These are phyloP conservation scores for Dolichopus griseipennis DNA, from an alignment of 2,888 invertebrate species.

Conservation along the genomic window DNA sequence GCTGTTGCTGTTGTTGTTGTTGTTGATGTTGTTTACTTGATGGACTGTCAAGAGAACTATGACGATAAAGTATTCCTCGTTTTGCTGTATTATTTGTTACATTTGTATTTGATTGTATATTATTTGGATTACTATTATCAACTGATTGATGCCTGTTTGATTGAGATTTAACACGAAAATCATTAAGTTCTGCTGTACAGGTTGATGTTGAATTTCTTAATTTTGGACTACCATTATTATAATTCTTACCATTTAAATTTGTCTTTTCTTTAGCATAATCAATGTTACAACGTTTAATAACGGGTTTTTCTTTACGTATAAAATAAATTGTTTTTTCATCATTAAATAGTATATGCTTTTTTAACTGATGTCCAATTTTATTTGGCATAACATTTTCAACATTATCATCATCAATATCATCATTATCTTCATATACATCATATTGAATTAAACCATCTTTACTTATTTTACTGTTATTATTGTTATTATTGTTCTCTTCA, in stretches of 20 bases:
- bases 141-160: constrained; percentile 16
- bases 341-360: constrained; percentile 40
- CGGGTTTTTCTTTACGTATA: constrained; percentile 40
- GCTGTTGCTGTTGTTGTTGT: constrained; percentile 17
- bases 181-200: constrained; percentile 10
- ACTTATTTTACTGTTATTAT: constrained; percentile 13
- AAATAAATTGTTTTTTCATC: constrained; percentile 42
- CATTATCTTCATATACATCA: not conserved
- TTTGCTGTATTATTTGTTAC: constrained; percentile 14
- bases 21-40: constrained; percentile 16
- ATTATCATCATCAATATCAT: constrained; percentile 10
- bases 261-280: constrained; percentile 2
- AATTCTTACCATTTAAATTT: constrained; percentile 12
- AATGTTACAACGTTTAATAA: constrained; percentile 24
- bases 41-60: constrained; percentile 20
- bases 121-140: constrained; percentile 19
- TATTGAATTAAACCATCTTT: constrained; percentile 10
- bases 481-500: constrained; percentile 20
- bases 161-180: constrained; percentile 16
- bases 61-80: constrained; percentile 34
- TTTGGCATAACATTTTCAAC: constrained; percentile 25
- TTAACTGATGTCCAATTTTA: constrained; percentile 21
- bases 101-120: constrained; percentile 21
- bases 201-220: not conserved
- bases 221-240: constrained; percentile 19